Evolutionary conservation across 1,140 invertebrate genomes (phyloP).

Genomic region (Spodoptera litura): DNA sequence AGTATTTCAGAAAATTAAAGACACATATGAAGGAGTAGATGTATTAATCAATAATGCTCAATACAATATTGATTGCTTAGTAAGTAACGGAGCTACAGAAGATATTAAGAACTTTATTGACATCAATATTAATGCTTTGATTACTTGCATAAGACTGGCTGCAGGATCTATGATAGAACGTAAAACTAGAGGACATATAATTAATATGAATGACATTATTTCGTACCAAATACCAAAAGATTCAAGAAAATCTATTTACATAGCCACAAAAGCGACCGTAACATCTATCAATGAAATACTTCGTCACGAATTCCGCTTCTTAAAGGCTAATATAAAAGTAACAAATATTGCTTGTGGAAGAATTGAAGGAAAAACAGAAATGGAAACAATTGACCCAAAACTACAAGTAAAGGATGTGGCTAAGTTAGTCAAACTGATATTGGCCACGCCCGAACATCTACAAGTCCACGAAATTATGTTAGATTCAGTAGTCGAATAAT

Average conservation of each 20-base stretch:
- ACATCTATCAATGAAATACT: slow-evolving; percentile 57
- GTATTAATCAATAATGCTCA: slow-evolving; percentile 53
- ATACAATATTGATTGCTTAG: slow-evolving; percentile 49
- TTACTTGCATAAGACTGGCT: slow-evolving; percentile 52
- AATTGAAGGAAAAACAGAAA: slow-evolving; percentile 27
- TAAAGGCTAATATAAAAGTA: slow-evolving; percentile 55
- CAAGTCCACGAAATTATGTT: slow-evolving; percentile 51
- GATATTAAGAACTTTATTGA: slow-evolving; percentile 52
- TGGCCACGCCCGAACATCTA: slow-evolving; percentile 56
- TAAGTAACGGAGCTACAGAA: slow-evolving; percentile 47
- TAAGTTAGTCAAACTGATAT: slow-evolving; percentile 50
- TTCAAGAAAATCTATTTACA: slow-evolving; percentile 48
- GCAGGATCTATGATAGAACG: slow-evolving; percentile 52
- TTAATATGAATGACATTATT: slow-evolving; percentile 50
- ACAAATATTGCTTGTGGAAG: slow-evolving; percentile 52
- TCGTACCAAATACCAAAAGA: slow-evolving; percentile 47
- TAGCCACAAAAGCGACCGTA: slow-evolving; percentile 48
- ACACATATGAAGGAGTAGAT: slow-evolving; percentile 47
- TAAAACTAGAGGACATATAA: slow-evolving; percentile 53
- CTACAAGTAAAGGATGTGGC: slow-evolving; percentile 46
- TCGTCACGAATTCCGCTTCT: slow-evolving; percentile 56
- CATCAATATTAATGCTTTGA: slow-evolving; percentile 49
- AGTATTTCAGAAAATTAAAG: slow-evolving; percentile 47
- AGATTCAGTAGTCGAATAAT: slow-evolving; percentile 41
- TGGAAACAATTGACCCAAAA: not conserved